phyloP scores from a whole-genome alignment of 35 echinoderm and acorn worm species.

The Lytechinus pictus region DNA sequence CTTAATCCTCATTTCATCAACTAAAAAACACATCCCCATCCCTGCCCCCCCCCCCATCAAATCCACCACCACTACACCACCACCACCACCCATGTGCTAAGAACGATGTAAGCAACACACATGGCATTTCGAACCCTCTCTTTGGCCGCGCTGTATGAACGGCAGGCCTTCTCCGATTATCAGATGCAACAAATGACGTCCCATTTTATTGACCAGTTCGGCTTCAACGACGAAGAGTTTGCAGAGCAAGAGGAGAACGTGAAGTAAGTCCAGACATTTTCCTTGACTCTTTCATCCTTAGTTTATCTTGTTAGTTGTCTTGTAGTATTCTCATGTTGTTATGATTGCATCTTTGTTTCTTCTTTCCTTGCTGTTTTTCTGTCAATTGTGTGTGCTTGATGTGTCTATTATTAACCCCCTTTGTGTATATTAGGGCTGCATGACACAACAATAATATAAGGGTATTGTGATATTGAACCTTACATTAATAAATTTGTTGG shows the following conservation, averaged over 20 bases:
- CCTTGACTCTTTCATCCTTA: neutral
- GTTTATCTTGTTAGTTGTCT: neutral
- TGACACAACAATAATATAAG: no score
- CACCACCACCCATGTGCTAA: slow-evolving; percentile 43
- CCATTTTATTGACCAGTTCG: slow-evolving; percentile 99
- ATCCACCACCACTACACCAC: neutral
- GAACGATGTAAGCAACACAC: slow-evolving; percentile 49
- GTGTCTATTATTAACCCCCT: neutral
- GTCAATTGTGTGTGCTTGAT: neutral
- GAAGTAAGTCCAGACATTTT: slow-evolving; percentile 82
- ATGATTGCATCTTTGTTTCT: neutral
- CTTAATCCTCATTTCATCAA: neutral
- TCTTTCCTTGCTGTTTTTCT: neutral
- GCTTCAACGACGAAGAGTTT: slow-evolving; percentile 99
- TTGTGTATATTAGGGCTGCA: neutral
- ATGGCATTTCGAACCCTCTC: slow-evolving; percentile 48
- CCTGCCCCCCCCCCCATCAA: neutral
- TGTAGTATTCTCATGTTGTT: neutral
- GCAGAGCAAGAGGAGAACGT: slow-evolving; percentile 96
- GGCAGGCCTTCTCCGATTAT: slow-evolving; percentile 99
- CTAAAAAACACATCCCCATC: neutral
- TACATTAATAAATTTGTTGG: no score
- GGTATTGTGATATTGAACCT: no score
- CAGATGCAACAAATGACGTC: slow-evolving; percentile 99
- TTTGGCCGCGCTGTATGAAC: slow-evolving; percentile 59